Conservation (phyloP, 2,113 vertebrate genomes). For the Baryphthengus martii region DNA sequence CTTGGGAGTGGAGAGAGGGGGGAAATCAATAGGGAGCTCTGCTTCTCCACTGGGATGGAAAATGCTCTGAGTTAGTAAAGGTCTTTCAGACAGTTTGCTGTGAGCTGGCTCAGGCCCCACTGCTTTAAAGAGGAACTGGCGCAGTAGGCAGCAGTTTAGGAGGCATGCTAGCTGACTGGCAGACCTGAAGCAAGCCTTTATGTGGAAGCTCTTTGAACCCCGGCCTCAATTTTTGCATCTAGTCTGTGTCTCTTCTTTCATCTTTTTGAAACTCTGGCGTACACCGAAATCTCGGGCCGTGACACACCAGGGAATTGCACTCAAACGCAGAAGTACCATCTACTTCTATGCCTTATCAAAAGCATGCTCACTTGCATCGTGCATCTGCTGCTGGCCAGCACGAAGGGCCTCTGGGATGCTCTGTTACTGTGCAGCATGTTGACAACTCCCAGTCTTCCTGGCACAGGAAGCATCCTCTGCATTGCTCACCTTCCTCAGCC, state of each 20-base stretch:
- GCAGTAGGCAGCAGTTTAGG: neutral
- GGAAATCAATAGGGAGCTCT: constrained; percentile 35
- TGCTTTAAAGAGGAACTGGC: neutral
- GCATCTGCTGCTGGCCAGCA: constrained; percentile 3
- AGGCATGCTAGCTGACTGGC: neutral
- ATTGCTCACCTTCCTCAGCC: neutral
- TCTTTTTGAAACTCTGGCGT: neutral
- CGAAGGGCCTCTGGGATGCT: neutral
- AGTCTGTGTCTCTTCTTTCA: neutral
- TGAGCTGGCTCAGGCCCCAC: neutral
- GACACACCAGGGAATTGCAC: neutral
- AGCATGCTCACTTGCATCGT: neutral
- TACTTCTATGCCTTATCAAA: neutral
- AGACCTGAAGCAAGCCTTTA: neutral
- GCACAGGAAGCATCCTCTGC: neutral
- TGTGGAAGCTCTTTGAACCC: neutral
- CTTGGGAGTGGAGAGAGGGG: neutral
- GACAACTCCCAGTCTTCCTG: neutral
- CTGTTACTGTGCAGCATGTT: neutral
- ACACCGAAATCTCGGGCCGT: neutral
- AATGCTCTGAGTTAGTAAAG: constrained; percentile 19
- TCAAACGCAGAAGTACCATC: neutral
- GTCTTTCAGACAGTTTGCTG: constrained; percentile 25
- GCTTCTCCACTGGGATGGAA: constrained; percentile 36
- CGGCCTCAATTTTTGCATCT: neutral